Evolutionary conservation across 2,888 invertebrate species (phyloP).

Genomic region (Pachycephus smyrnensis): DNA sequence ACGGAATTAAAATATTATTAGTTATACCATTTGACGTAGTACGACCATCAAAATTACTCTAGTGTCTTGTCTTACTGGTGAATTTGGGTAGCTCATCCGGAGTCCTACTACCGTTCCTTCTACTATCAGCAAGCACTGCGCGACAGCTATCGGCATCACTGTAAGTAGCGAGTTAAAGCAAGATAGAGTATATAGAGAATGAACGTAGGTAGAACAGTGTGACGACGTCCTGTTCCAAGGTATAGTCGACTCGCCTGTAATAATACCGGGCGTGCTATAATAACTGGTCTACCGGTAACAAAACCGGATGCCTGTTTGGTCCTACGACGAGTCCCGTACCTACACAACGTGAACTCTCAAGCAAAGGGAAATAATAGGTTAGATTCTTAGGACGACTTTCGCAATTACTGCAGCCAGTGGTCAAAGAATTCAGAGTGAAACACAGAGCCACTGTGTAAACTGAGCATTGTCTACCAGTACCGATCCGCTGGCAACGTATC

Average conservation of each 20-base stretch:
- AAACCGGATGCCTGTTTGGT: neutral
- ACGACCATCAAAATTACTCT: neutral
- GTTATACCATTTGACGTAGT: neutral
- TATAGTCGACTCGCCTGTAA: conserved; percentile 57
- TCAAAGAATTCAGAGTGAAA: neutral
- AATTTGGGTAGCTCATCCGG: too few species aligned
- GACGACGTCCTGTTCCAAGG: conserved; percentile 58
- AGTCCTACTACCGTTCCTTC: neutral
- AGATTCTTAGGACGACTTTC: neutral
- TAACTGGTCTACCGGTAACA: neutral
- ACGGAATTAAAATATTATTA: neutral
- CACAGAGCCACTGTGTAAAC: neutral
- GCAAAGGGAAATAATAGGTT: neutral
- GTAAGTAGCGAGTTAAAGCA: neutral
- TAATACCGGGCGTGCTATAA: conserved; percentile 39
- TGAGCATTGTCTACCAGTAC: neutral
- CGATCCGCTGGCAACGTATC: neutral
- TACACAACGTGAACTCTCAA: neutral
- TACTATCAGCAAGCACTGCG: neutral
- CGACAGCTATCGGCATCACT: neutral
- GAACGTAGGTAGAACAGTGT: conserved; percentile 53
- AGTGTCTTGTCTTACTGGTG: neutral
- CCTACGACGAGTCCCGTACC: neutral
- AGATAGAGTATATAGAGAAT: conserved; percentile 9
- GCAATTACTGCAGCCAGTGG: neutral